Evolutionary conservation across 2,888 invertebrate species (phyloP), one percentile per base, ranked within the genome.

Genomic region (Ligdia adustata): DNA sequence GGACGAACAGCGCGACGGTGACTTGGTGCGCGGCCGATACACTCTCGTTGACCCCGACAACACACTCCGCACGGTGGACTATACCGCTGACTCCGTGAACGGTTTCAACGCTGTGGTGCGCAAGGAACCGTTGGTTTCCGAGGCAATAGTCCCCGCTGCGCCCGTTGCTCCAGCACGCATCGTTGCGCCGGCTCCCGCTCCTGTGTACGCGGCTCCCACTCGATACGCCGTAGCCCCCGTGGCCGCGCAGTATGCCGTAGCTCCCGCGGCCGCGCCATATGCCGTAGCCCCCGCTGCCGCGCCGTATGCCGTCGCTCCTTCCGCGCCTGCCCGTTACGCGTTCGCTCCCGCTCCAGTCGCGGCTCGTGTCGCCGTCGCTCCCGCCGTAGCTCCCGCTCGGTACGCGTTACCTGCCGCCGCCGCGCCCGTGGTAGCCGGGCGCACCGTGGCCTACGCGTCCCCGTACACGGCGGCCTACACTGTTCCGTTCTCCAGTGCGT

Each of bases 1-100:
- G 58, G 72, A 71, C 16, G 92, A 92, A 62, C 83, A 90, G 46
- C 82, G 91, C 51, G 82, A 91, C 50, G 92, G 92, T 26, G 92
- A 92, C 53, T 62, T 92, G 5, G 92, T 92, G 2, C 80, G 78
- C 53, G 89, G 90, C 29, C 75, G 75, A 26, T 90, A 90, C 68
- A 85, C 87, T 1, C 55, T 90, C 7, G 79, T 88, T 1, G 88
- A 90, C 0, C 60, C 90, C 11, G 89, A 89, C 46, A 85, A 87
- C 47, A 87, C 88, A 1, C 78, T 77, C 2, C 86, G 90, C 13
- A 44, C 76, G 0, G 89, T 90, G 0, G 83, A 86, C 55, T 90
- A 90, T 58, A 55, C 76, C 15, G 88, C 89, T 1, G 89, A 89
- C 48, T 59, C 87, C 7, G 62, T 86, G 12, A 85, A 84, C 42